phyloP scores from a whole-genome alignment of 2,113 vertebrate species.

The Hippocampus comes region DNA sequence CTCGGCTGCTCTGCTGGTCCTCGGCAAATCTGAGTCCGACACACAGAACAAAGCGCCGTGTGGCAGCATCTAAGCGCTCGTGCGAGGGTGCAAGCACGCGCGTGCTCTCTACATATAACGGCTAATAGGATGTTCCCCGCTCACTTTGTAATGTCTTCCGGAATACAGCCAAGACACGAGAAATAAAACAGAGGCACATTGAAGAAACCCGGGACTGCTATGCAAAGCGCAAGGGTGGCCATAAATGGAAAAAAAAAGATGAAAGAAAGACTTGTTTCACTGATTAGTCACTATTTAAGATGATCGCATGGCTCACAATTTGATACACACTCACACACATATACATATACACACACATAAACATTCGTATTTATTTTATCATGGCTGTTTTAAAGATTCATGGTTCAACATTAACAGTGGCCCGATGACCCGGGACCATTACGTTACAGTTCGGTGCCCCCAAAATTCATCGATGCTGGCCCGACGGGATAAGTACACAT shows the following conservation, averaged over 20 bases:
- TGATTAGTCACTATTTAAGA: neutral
- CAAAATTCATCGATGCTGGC: too few relatives aligned
- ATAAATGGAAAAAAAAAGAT: neutral
- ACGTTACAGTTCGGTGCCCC: too few relatives aligned
- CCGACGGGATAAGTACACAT: too few relatives aligned
- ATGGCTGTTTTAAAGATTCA: too few relatives aligned
- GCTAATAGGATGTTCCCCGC: constrained; percentile 53
- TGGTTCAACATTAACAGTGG: too few relatives aligned
- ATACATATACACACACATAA: too few relatives aligned
- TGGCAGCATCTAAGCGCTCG: constrained; percentile 47
- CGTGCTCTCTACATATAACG: constrained; percentile 42
- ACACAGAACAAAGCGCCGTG: constrained; percentile 45
- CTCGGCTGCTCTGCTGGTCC: constrained; percentile 42
- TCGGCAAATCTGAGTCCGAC: constrained; percentile 45
- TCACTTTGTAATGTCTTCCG: constrained; percentile 43
- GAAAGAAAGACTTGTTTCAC: neutral
- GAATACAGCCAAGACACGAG: constrained; percentile 6
- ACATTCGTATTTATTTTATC: too few relatives aligned
- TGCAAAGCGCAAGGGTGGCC: neutral
- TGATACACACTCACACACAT: neutral
- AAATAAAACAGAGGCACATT: neutral
- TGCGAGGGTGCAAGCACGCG: constrained; percentile 10
- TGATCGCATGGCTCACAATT: neutral
- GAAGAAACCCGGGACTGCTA: neutral
- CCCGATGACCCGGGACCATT: too few relatives aligned